Conservation (phyloP, 2,797 vertebrate genomes). For the Silurus lanzhouensis region DNA sequence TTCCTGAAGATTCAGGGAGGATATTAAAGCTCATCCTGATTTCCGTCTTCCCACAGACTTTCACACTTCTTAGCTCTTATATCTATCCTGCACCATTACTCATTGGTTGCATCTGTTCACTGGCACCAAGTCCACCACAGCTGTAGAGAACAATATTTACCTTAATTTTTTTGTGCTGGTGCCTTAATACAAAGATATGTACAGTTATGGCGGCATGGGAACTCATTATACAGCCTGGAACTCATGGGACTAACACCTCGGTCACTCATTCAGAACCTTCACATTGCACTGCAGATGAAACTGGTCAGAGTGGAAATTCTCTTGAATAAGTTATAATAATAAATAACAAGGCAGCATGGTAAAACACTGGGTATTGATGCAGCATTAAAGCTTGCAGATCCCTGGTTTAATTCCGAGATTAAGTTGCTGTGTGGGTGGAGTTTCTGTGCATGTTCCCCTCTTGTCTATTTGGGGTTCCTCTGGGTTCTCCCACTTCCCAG, state of each 20-base stretch:
- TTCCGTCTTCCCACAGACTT: slow-evolving; percentile 55
- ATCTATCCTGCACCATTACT: slow-evolving; percentile 61
- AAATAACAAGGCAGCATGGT: not conserved
- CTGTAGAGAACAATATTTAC: slow-evolving; percentile 2
- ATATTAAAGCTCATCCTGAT: slow-evolving; percentile 66
- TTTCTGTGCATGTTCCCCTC: not conserved
- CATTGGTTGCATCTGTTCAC: slow-evolving; percentile 56
- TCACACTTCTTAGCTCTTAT: slow-evolving; percentile 44
- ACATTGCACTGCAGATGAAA: not conserved
- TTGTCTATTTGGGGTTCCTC: not conserved
- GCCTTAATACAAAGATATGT: not conserved
- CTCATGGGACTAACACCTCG: not conserved
- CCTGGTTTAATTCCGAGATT: not conserved
- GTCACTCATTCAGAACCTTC: not conserved
- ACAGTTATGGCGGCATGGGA: not conserved
- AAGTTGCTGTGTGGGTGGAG: not conserved
- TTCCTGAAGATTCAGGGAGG: slow-evolving; percentile 63
- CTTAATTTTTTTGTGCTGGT: not conserved
- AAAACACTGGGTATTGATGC: not conserved
- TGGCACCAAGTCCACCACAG: not conserved
- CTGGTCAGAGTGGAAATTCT: not conserved
- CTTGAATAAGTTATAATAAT: not conserved
- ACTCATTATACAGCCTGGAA: not conserved
- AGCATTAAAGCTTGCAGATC: not conserved
- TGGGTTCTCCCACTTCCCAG: not conserved